These are phyloP conservation scores for Podarcis raffonei DNA, from an alignment of 2,113 vertebrate genomes.

Conservation along the genomic window DNA sequence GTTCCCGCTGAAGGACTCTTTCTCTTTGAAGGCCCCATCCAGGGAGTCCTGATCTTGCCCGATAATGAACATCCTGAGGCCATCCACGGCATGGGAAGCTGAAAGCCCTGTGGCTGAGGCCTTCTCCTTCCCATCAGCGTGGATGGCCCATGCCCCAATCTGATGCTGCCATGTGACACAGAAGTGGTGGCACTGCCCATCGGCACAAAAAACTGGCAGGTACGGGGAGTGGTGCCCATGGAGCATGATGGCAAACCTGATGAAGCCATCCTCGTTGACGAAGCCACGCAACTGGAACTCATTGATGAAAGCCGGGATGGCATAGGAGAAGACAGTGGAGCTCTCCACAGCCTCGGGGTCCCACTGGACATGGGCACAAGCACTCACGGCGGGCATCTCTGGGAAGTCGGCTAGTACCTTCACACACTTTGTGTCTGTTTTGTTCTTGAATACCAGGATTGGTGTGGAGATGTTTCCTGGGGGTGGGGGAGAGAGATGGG, in stretches of 20 bases:
- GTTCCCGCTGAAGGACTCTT: constrained; percentile 89
- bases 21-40: constrained; percentile 84
- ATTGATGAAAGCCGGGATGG: constrained; percentile 78
- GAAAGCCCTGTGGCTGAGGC: constrained; percentile 70
- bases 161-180: constrained; percentile 83
- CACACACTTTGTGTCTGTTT: constrained; percentile 77
- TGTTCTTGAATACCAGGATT: constrained; percentile 78
- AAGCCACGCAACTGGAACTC: constrained; percentile 88
- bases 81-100: constrained; percentile 73
- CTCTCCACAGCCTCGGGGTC: constrained; percentile 69
- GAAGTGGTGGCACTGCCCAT: constrained; percentile 86
- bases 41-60: constrained; percentile 92
- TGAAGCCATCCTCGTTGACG: constrained; percentile 67
- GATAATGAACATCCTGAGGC: constrained; percentile 83
- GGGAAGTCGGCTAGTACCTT: constrained; percentile 79
- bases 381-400: constrained; percentile 74
- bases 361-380: constrained; percentile 87
- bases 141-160: constrained; percentile 78
- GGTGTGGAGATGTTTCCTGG: constrained; percentile 58
- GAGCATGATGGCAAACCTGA: constrained; percentile 84
- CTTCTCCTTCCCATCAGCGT: constrained; percentile 77
- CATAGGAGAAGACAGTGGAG: constrained; percentile 86
- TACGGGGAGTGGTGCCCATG: constrained; percentile 85
- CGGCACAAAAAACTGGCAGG: constrained; percentile 78
- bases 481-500: background rate